Percentiles rank a stretch among this genome's conserved stretches.
Conservation (phyloP, 2,888 invertebrate species). For the Tetrapedia diversipes region DNA sequence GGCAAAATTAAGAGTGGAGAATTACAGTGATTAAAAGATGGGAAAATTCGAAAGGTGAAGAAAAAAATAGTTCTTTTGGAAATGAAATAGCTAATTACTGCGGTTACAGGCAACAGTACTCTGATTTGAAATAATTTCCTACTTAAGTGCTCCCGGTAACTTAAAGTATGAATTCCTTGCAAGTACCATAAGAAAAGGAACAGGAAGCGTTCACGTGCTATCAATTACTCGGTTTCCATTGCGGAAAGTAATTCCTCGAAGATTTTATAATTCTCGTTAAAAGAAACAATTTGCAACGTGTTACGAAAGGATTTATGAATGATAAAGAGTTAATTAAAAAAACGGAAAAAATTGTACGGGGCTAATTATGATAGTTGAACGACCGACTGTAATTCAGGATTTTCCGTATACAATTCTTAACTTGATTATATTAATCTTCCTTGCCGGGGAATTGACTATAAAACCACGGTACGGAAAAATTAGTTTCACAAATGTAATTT, state of each 20-base stretch:
- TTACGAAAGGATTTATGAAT: not conserved
- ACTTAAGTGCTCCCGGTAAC: not conserved
- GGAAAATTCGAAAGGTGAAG: too few species aligned
- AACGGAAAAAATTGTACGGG: not conserved
- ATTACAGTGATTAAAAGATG: too few species aligned
- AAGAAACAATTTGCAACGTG: not conserved
- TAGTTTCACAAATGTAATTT: too few species aligned
- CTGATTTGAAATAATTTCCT: conserved; percentile 2
- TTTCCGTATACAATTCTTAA: not conserved
- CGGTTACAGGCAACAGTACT: too few species aligned
- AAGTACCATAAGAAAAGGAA: not conserved
- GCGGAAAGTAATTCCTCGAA: not conserved
- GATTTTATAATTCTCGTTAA: not conserved
- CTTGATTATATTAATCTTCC: too few species aligned
- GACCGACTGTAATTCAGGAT: not conserved
- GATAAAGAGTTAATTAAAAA: conserved; percentile 3
- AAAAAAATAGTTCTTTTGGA: too few species aligned
- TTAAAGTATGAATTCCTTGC: too few species aligned
- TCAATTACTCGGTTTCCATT: not conserved
- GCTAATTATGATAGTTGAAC: conserved; percentile 6
- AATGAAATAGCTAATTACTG: too few species aligned
- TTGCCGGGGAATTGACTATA: too few species aligned
- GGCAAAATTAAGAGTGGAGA: too few species aligned
- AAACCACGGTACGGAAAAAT: too few species aligned
- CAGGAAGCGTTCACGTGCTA: not conserved